Evolutionary conservation across 1,140 invertebrate genomes (phyloP).

Genomic region (Bombyx mandarina): DNA sequence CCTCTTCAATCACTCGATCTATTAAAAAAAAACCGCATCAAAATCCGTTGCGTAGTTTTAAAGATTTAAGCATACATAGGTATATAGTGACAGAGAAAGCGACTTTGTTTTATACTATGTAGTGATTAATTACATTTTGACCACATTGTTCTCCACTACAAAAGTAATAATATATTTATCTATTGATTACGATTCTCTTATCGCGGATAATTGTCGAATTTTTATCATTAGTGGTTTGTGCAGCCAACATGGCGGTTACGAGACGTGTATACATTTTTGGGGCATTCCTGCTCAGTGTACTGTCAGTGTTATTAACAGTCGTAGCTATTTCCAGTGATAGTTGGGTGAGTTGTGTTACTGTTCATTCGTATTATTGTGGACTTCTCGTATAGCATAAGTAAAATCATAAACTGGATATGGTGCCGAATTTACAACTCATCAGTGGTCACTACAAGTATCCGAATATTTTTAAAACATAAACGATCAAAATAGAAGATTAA

Average conservation of each 20-base stretch:
- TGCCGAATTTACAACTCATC: too few relatives aligned
- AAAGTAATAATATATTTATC: slow-evolving; percentile 5
- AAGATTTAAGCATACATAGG: too few relatives aligned
- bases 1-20: too few relatives aligned
- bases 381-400: too few relatives aligned
- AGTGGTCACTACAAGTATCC: too few relatives aligned
- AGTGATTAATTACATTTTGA: neutral
- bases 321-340: slow-evolving; percentile 45
- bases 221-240: slow-evolving; percentile 15
- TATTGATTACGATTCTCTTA: slow-evolving; percentile 9
- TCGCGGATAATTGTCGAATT: slow-evolving; percentile 16
- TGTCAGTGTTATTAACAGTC: slow-evolving; percentile 38
- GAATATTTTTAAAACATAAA: too few relatives aligned
- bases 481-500: too few relatives aligned
- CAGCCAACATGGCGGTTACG: slow-evolving; percentile 48
- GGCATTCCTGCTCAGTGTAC: slow-evolving; percentile 42
- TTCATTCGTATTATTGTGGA: neutral
- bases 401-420: too few relatives aligned
- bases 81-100: too few relatives aligned
- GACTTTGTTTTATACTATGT: too few relatives aligned
- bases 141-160: slow-evolving; percentile 3
- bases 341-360: slow-evolving; percentile 43
- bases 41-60: too few relatives aligned
- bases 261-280: slow-evolving; percentile 51
- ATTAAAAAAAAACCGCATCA: too few relatives aligned